These are phyloP conservation scores for Phrynocephalus forsythii DNA, from an alignment of 2,797 vertebrate species.

Conservation along the genomic window DNA sequence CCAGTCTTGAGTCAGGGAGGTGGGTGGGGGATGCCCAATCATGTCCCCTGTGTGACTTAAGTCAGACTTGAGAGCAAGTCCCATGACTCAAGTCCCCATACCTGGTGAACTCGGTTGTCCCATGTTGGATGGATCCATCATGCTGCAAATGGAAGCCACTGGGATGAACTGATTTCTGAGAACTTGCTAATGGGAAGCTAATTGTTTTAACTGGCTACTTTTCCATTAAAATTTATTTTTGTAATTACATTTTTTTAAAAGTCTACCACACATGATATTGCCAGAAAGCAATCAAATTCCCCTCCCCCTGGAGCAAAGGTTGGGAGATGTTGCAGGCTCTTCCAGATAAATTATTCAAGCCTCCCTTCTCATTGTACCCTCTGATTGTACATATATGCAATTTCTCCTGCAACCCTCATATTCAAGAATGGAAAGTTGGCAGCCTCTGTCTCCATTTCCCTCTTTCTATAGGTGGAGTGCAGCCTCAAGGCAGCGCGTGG, in stretches of 20 bases:
- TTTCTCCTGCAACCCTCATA: background rate
- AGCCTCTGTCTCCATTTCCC: background rate
- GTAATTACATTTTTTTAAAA: background rate
- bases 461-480: background rate
- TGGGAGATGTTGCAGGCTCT: background rate
- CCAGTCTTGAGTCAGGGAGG: too few species aligned
- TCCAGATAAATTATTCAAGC: fast-evolving
- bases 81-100: too few species aligned
- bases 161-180: background rate
- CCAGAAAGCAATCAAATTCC: background rate
- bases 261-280: background rate
- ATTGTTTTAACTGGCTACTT: conserved; percentile 36
- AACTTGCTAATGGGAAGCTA: conserved; percentile 17
- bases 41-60: too few species aligned
- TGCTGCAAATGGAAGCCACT: background rate
- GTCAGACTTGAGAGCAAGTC: too few species aligned
- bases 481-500: background rate
- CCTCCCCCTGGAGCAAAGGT: conserved; percentile 2
- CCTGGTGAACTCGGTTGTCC: background rate
- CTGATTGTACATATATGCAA: conserved; percentile 11
- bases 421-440: background rate
- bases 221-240: conserved; percentile 14
- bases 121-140: background rate
- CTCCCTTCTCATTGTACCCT: background rate
- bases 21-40: too few species aligned